These are phyloP conservation scores for Myrmophylax atrothorax DNA, from an alignment of 2,113 vertebrate genomes.

Conservation along the genomic window DNA sequence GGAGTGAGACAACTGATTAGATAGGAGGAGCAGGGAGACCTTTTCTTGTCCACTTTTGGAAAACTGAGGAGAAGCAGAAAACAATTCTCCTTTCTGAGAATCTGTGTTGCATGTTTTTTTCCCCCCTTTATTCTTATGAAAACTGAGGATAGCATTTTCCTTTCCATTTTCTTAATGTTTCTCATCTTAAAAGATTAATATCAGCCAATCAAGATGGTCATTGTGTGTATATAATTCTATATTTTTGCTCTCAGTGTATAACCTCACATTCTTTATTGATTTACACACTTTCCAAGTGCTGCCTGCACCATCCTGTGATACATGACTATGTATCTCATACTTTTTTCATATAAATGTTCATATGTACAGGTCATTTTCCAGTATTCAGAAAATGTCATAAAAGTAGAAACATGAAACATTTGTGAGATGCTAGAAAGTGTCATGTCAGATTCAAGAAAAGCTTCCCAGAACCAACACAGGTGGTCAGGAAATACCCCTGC, in stretches of 20 bases:
- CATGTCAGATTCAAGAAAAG: constrained; percentile 24
- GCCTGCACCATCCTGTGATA: neutral
- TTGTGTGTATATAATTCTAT: neutral
- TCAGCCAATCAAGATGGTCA: neutral
- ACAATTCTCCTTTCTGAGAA: neutral
- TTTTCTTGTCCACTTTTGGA: neutral
- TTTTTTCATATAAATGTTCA: neutral
- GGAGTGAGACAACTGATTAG: neutral
- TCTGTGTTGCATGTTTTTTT: neutral
- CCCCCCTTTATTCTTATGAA: neutral
- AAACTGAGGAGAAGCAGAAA: neutral
- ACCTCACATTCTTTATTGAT: neutral
- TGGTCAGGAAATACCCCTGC: constrained; percentile 53
- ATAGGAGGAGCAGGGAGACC: neutral
- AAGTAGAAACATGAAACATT: neutral
- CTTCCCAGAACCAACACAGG: constrained; percentile 31
- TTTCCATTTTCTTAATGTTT: neutral
- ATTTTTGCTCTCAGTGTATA: neutral
- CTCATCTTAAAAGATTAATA: neutral
- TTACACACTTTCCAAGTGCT: neutral
- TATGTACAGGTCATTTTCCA: constrained; percentile 23
- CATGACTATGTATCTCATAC: neutral
- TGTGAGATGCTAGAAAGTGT: constrained; percentile 45
- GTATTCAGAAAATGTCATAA: neutral
- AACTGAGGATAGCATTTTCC: neutral